These are phyloP conservation scores for Rhinoraja longicauda DNA, from an alignment of 2,797 vertebrate species.

Conservation along the genomic window DNA sequence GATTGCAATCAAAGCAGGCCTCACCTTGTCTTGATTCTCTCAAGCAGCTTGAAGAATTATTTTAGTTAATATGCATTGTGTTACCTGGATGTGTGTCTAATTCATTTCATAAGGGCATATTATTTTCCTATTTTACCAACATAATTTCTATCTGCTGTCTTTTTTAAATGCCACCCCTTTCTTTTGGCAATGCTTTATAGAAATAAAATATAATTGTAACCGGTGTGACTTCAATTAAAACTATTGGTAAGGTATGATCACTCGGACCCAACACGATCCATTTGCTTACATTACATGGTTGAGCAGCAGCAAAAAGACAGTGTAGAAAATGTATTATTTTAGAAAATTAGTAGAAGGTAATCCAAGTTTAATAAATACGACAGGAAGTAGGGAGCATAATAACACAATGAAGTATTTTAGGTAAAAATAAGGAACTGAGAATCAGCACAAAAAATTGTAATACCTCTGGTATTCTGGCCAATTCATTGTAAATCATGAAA, in stretches of 20 bases:
- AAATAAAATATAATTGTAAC: neutral
- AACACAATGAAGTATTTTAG: neutral
- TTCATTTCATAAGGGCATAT: neutral
- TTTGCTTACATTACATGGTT: neutral
- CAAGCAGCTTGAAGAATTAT: neutral
- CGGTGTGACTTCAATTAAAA: neutral
- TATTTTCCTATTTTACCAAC: neutral
- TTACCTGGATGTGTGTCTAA: neutral
- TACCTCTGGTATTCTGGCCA: too few relatives aligned
- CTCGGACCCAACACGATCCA: neutral
- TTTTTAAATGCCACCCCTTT: neutral
- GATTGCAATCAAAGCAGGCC: neutral
- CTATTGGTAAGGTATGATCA: neutral
- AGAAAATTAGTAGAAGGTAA: neutral
- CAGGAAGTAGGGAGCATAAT: neutral
- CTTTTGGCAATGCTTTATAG: neutral
- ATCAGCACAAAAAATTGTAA: neutral
- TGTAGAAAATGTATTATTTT: neutral
- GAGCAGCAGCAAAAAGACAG: neutral
- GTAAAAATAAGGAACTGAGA: neutral
- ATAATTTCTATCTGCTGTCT: neutral
- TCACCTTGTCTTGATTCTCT: constrained; percentile 5
- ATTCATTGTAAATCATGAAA: too few relatives aligned
- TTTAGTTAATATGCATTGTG: neutral
- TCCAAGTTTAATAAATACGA: neutral